Base-by-base conservation (phyloP, 2,113 vertebrate species). In the Pseudopipra pipra region DNA sequence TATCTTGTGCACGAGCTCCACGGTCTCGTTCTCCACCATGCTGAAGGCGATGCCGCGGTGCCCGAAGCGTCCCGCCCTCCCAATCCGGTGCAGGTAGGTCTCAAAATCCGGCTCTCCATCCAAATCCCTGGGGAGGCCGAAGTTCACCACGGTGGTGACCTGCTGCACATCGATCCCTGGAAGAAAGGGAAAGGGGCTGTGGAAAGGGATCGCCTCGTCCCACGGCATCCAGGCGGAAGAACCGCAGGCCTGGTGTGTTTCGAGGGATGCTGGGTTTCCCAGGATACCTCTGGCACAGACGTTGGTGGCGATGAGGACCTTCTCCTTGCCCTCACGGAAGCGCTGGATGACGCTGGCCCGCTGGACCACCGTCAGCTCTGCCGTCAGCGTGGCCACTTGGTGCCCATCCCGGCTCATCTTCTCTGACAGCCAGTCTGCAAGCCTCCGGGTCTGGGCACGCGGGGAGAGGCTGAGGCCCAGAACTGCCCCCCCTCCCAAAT, bases 61-160 rank as follows among this genome's bases (percentile, higher is more conserved):
- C 52, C 98, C 98, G 4, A 98, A 98, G 67, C 98, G 98, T 0
- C 98, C 98, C 0, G 98, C 93, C 4, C 98, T 79, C 24, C 98
- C 98, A 0, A 98, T 98, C 58, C 98, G 98, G 92, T 98, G 98
- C 11, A 98, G 97, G 85, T 98, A 98, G 5, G 98, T 98, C 93
- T 98, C 98, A 0, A 95, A 98, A 67, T 98, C 98, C 0, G 95
- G 96, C 21, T 87, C 8, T 1, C 52, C 25, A 1, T 55, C 8
- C 55, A 37, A 21, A 6, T 89, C 83, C 8, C 82, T 0, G 9
- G 98, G 98, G 3, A 98, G 94, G 39, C 91, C 96, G 19, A 98
- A 98, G 84, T 98, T 98, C 91, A 98, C 97, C 31, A 98, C 98
- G 0, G 98, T 83, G 1, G 98, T 98, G 52, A 98, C 98, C 85